phyloP scores from a whole-genome alignment of 2,888 invertebrate species.

The Baronia brevicornis region DNA sequence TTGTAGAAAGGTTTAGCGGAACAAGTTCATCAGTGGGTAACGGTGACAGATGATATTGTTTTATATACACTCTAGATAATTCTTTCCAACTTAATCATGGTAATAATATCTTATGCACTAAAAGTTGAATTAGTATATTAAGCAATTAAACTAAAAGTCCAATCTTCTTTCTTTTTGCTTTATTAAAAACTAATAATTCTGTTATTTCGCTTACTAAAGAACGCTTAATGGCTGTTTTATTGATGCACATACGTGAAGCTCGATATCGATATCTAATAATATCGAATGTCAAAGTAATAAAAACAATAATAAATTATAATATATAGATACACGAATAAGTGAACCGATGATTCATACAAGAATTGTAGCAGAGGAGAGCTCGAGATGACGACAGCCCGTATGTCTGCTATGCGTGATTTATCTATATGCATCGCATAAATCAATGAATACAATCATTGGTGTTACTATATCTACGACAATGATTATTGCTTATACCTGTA shows the following conservation, averaged over 20 bases:
- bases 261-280: slow-evolving; percentile 7
- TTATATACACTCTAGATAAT: not conserved
- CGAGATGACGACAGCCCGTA: slow-evolving; percentile 13
- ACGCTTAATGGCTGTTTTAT: slow-evolving; percentile 7
- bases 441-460: slow-evolving; percentile 42
- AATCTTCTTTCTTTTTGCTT: too few species aligned
- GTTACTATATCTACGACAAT: slow-evolving; percentile 28
- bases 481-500: too few species aligned
- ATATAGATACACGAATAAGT: too few species aligned
- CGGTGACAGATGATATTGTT: slow-evolving; percentile 6
- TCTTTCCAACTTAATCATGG: not conserved
- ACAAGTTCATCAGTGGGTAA: slow-evolving; percentile 33
- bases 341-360: too few species aligned
- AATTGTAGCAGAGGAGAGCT: too few species aligned
- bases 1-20: slow-evolving; percentile 33
- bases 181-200: too few species aligned
- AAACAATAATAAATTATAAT: slow-evolving; percentile 10
- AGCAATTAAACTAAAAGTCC: too few species aligned
- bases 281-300: slow-evolving; percentile 7
- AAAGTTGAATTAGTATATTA: too few species aligned
- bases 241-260: slow-evolving; percentile 3
- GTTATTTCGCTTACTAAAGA: too few species aligned
- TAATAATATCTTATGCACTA: too few species aligned
- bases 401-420: slow-evolving; percentile 28
- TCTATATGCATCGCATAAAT: slow-evolving; percentile 38